Evolutionary conservation across 2,797 vertebrate species (phyloP).

Genomic region (Echeneis naucrates): DNA sequence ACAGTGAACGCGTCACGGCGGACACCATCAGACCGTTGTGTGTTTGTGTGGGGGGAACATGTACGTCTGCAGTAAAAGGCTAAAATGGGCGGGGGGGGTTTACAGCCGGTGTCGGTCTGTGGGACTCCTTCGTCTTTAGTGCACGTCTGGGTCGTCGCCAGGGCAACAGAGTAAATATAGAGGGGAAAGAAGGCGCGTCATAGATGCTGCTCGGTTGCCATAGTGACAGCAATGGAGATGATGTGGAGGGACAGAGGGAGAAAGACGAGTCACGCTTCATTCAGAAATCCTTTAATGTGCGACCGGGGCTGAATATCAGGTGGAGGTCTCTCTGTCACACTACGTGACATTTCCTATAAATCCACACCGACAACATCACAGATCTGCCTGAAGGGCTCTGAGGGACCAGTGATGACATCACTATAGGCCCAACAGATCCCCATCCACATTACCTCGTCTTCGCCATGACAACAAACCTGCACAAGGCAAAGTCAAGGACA

Average conservation of each 20-base stretch:
- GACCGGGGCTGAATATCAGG: slow-evolving; percentile 2
- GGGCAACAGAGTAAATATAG: slow-evolving; percentile 80
- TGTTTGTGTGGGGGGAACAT: too few relatives aligned
- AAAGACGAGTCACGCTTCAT: slow-evolving; percentile 67
- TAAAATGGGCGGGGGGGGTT: neutral
- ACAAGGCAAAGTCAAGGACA: too few relatives aligned
- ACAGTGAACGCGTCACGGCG: slow-evolving; percentile 39
- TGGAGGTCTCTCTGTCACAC: neutral
- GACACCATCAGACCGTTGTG: too few relatives aligned
- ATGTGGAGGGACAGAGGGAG: slow-evolving; percentile 41
- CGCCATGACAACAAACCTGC: too few relatives aligned
- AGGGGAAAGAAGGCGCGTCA: slow-evolving; percentile 68
- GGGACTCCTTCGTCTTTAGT: slow-evolving; percentile 25
- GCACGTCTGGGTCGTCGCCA: slow-evolving; percentile 58
- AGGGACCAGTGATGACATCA: too few relatives aligned
- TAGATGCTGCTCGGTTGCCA: slow-evolving; percentile 51
- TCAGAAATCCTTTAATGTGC: slow-evolving; percentile 55
- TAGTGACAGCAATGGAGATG: slow-evolving; percentile 43
- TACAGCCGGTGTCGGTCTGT: neutral
- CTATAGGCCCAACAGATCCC: too few relatives aligned
- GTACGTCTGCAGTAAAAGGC: neutral
- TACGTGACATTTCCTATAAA: slow-evolving; percentile 33
- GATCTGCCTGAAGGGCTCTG: neutral
- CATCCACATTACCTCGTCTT: too few relatives aligned
- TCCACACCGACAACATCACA: neutral